Evolutionary conservation across 2,797 vertebrate species (phyloP).

Genomic region (Cygnus olor): DNA sequence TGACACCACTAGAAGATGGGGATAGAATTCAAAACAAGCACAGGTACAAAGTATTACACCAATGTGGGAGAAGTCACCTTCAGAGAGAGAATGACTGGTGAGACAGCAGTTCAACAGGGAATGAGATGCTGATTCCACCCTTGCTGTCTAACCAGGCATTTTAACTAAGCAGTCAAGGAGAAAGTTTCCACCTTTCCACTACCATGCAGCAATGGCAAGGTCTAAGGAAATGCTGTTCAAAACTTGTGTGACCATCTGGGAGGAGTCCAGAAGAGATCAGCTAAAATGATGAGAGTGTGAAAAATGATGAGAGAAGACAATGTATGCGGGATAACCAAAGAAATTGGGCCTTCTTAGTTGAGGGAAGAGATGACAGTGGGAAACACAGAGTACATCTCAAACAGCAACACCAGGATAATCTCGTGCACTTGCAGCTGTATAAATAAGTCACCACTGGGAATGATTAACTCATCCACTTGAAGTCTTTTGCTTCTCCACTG

Average conservation of each 20-base stretch:
- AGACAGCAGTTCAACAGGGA: neutral
- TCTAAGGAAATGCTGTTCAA: neutral
- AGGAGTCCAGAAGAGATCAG: neutral
- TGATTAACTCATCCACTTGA: neutral
- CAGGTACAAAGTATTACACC: neutral
- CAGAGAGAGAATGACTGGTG: neutral
- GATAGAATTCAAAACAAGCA: neutral
- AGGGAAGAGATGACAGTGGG: neutral
- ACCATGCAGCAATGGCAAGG: neutral
- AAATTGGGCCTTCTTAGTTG: neutral
- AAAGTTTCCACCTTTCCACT: neutral
- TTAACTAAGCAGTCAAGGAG: neutral
- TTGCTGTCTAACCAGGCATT: neutral
- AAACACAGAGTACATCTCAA: neutral
- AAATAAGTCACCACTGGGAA: neutral
- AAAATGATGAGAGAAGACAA: neutral
- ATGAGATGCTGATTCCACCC: neutral
- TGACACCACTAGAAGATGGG: neutral
- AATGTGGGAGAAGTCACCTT: neutral
- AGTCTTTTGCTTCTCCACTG: neutral
- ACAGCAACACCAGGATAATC: neutral
- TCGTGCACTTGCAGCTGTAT: neutral
- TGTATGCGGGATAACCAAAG: rapidly evolving
- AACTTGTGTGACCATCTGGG: neutral
- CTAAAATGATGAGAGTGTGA: neutral